These are phyloP conservation scores for Gorilla gorilla DNA, from an alignment of 2,113 vertebrate genomes.

Conservation along the genomic window DNA sequence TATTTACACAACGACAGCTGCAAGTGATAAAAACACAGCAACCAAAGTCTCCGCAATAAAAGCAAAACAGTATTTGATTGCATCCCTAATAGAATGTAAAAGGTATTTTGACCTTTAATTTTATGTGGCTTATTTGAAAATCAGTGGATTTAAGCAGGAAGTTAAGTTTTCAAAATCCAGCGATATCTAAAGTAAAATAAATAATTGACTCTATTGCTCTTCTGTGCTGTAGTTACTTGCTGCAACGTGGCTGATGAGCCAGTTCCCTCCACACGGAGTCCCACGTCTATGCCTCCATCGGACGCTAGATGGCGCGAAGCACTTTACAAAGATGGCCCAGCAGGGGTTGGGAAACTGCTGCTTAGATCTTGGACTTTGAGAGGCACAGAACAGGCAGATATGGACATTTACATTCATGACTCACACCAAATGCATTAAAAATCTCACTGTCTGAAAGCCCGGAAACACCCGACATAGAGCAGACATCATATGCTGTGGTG, in stretches of 20 bases:
- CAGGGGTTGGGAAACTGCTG: not conserved
- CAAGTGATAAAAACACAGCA: not conserved
- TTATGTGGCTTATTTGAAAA: not conserved
- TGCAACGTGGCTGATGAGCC: not conserved
- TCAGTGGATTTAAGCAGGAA: not conserved
- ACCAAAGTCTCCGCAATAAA: not conserved
- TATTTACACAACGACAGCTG: not conserved
- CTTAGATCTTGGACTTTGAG: not conserved
- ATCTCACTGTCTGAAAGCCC: not conserved
- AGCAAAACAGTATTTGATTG: not conserved
- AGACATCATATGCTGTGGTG: not conserved
- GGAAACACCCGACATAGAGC: not conserved
- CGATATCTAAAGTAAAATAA: fast-evolving
- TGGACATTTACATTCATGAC: not conserved
- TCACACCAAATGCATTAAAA: not conserved
- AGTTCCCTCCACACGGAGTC: not conserved
- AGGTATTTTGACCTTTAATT: not conserved
- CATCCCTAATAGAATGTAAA: not conserved
- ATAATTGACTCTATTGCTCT: fast-evolving
- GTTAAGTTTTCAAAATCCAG: not conserved
- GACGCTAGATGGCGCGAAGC: conserved; percentile 82
- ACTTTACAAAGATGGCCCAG: conserved; percentile 39
- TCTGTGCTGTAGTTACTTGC: too few species aligned
- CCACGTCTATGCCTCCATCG: not conserved
- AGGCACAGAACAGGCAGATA: not conserved